Evolutionary conservation across 2,797 vertebrate genomes (phyloP).

Genomic region (Oophaga sylvatica): DNA sequence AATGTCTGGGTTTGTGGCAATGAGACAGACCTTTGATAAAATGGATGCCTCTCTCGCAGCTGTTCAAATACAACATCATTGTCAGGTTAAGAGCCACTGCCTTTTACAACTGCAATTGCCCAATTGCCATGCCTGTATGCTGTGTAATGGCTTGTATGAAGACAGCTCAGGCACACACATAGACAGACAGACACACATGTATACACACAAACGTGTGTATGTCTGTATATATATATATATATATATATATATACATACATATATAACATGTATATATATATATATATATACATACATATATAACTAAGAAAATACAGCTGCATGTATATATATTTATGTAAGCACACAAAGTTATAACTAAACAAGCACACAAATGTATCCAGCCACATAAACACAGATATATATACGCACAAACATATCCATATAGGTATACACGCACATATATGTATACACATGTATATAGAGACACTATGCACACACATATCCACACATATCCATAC

Average conservation of each 20-base stretch:
- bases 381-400: too few species aligned
- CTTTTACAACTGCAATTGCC: constrained; percentile 71
- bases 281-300: neutral
- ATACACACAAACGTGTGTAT: too few species aligned
- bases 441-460: neutral
- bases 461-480: neutral
- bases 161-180: neutral
- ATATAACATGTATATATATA: neutral
- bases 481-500: neutral
- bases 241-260: neutral
- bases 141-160: constrained; percentile 52
- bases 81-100: constrained; percentile 81
- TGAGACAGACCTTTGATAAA: constrained; percentile 80
- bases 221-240: too few species aligned
- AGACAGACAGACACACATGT: neutral
- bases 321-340: neutral
- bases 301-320: too few species aligned
- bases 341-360: neutral
- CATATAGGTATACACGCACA: neutral
- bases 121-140: constrained; percentile 64
- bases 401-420: neutral
- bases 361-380: neutral
- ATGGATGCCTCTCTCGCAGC: constrained; percentile 79
- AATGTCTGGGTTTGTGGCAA: constrained; percentile 77
- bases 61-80: constrained; percentile 88